Evolutionary conservation across 1,140 invertebrate genomes (phyloP), one percentile per base, ranked within the genome.

Genomic region (Capitella teleta): DNA sequence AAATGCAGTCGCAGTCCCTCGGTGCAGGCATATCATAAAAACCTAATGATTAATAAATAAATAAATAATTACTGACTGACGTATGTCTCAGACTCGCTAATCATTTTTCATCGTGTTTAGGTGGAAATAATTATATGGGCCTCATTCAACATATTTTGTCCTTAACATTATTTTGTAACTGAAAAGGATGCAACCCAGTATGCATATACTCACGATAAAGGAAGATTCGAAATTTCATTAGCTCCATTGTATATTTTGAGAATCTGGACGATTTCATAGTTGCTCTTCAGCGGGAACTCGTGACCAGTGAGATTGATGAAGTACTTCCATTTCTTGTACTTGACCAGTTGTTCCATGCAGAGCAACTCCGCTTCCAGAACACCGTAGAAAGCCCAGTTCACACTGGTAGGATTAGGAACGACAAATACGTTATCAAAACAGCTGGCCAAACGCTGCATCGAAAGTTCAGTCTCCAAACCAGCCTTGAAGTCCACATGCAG

Each of bases 271-370:
- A 52, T 14, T 46, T 52, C 50, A 8, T 21, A 18, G 43, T 52
- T 52, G 2, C 42, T 52, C 28, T 52, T 52, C 30, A 52, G 30
- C 28, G 50, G 50, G 47, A 47, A 34, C 28, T 52, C 50, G 14
- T 26, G 21, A 26, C 28, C 28, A 8, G 38, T 47, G 16, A 51
- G 49, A 38, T 51, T 51, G 26, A 51, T 47, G 28, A 47, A 51
- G 25, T 51, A 51, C 24, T 46, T 51, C 50, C 50, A 51, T 10
- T 52, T 10, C 24, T 56, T 59, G 51, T 52, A 38, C 37, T 54
- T 57, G 32, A 51, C 55, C n/a, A 68, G 47, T n/a, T 61, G 56
- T 46, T 51, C 28, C 61, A 66, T 60, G 41, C 63, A 67, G 5
- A 57, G 44, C 6, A 67, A 28, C 26, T 67, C 63, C 1, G 63